These are phyloP conservation scores for Thumatha senex DNA, from an alignment of 2,888 invertebrate genomes.

Conservation along the genomic window DNA sequence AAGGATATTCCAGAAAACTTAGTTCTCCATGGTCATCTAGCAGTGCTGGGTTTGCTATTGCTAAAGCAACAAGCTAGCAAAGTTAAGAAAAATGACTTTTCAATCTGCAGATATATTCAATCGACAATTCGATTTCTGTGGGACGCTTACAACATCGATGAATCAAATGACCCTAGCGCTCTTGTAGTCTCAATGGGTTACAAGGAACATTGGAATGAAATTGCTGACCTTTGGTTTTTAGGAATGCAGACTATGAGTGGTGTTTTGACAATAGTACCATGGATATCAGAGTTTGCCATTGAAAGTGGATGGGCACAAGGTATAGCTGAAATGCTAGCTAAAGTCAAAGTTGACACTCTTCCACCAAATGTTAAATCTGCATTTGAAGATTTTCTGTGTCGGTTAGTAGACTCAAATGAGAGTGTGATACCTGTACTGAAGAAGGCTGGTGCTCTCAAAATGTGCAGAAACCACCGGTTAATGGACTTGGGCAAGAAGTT, in stretches of 20 bases:
- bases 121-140: constrained; percentile 95
- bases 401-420: constrained; percentile 91
- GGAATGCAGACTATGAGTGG: constrained; percentile 97
- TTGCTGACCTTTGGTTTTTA: constrained; percentile 96
- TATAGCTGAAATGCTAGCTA: constrained; percentile 90
- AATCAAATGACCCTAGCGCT: constrained; percentile 91
- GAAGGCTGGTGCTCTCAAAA: constrained; percentile 91
- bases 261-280: constrained; percentile 91
- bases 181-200: constrained; percentile 93
- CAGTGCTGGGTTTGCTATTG: constrained; percentile 91
- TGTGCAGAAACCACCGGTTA: constrained; percentile 93
- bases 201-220: constrained; percentile 94
- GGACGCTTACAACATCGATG: constrained; percentile 96
- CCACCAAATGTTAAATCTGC: constrained; percentile 94
- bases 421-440: constrained; percentile 89
- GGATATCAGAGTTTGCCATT: constrained; percentile 95
- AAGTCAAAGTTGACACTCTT: constrained; percentile 92
- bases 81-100: constrained; percentile 94
- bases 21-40: constrained; percentile 92
- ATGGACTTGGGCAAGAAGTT: constrained; percentile 95
- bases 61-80: constrained; percentile 92
- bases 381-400: constrained; percentile 94
- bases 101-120: constrained; percentile 94
- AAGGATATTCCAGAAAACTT: constrained; percentile 93
- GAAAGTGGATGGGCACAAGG: constrained; percentile 98